Evolutionary conservation across 2,888 invertebrate genomes (phyloP).

Genomic region (Epirrhoe alternata): DNA sequence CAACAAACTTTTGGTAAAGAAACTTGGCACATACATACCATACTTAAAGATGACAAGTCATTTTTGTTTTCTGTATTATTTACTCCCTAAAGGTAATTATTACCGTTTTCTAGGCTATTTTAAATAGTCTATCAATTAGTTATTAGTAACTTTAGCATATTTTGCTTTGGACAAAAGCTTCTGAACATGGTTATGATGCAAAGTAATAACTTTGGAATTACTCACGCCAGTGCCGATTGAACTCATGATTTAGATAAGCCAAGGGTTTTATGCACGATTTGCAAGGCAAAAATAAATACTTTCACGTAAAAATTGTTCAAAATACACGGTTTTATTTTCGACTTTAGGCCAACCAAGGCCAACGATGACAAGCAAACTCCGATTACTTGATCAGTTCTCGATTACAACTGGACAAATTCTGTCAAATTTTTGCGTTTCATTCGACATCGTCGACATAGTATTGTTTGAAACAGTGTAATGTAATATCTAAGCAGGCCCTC

Average conservation of each 20-base stretch:
- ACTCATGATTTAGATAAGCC: constrained; percentile 88
- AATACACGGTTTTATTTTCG: constrained; percentile 45
- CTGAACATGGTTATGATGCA: constrained; percentile 34
- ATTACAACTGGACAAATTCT: constrained; percentile 9
- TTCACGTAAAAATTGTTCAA: constrained; percentile 34
- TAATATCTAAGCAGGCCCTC: no score
- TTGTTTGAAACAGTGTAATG: no score
- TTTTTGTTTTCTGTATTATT: neutral
- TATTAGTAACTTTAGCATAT: neutral
- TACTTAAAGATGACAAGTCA: neutral
- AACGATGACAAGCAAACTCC: constrained; percentile 72
- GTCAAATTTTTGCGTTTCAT: constrained; percentile 8
- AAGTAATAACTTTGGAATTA: constrained; percentile 50
- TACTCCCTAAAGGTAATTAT: neutral
- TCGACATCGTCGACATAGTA: no score
- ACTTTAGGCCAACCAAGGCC: constrained; percentile 56
- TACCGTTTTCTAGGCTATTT: neutral
- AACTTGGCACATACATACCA: neutral
- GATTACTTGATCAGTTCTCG: constrained; percentile 49
- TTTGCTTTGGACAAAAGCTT: constrained; percentile 39
- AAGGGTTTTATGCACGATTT: constrained; percentile 32
- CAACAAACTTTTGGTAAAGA: constrained; percentile 55
- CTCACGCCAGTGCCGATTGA: constrained; percentile 98
- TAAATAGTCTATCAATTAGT: neutral
- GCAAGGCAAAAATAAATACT: constrained; percentile 27